Percentiles rank a stretch among this genome's conserved stretches.
phyloP scores from a whole-genome alignment of 2,113 vertebrate genomes.

The Heptranchias perlo region DNA sequence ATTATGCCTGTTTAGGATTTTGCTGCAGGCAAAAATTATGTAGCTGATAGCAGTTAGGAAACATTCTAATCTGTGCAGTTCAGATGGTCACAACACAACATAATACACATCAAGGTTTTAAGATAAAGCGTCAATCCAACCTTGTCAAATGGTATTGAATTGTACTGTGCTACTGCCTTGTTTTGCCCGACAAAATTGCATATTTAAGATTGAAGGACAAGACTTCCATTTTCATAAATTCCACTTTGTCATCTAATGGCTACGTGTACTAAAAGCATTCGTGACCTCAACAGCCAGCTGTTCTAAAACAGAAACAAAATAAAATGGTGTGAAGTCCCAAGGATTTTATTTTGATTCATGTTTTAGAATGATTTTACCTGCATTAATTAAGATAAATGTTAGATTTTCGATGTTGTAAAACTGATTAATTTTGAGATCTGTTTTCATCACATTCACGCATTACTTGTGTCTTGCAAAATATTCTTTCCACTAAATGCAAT shows the following conservation, averaged over 20 bases:
- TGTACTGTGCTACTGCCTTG: background rate
- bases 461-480: background rate
- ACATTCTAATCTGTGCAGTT: constrained; percentile 74
- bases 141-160: constrained; percentile 31
- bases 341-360: background rate
- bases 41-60: constrained; percentile 75
- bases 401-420: background rate
- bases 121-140: constrained; percentile 32
- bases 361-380: background rate
- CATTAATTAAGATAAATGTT: background rate
- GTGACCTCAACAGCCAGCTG: no score
- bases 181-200: constrained; percentile 25
- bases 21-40: constrained; percentile 76
- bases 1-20: constrained; percentile 75
- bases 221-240: constrained; percentile 21
- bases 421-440: background rate
- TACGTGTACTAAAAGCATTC: background rate
- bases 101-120: constrained; percentile 31
- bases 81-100: constrained; percentile 29
- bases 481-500: background rate
- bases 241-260: background rate
- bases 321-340: background rate
- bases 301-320: background rate
- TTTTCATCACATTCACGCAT: background rate
- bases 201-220: constrained; percentile 27